Base-by-base conservation (phyloP, 1,140 invertebrate genomes). In the Saxidomus purpurata region DNA sequence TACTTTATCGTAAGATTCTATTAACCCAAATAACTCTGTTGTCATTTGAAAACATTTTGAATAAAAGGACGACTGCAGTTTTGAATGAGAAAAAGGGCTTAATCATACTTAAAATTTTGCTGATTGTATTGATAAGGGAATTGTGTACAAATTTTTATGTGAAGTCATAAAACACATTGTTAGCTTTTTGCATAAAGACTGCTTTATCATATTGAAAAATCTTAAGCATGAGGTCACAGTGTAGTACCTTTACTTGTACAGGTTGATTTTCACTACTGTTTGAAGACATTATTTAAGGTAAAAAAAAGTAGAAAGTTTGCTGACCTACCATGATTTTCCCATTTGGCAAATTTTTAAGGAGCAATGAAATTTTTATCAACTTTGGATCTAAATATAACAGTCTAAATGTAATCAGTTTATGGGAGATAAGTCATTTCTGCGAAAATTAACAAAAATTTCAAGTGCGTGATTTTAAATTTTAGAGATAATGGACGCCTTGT, bases 11-110 rank as follows among this genome's bases (percentile, higher is more conserved):
- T 13, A 52, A 79, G 47, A 25, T 80, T 82, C 80, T 63, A 38
- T 74, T 85, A 69, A 74, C 47, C 83, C 69, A 85, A 71, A 85
- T 85, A 36, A 22, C 47, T 85, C 9, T 38, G 83, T 85, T 74
- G 83, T 74, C 47, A 38, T 47, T 52, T 43, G 43, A n/a, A 28
- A 71, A 71, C 67, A 71, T 25, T 52, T 19, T 34, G 49, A 79
- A 52, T 31, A 34, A 55, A 79, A 31, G 74, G 43, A 77, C 25
- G 74, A 77, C 47, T 52, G 40, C 74, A 47, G 67, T 71, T 40
- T 43, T 40, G 34, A 71, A 71, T 71, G 67, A 40, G 38, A 71
- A 79, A 36, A 79, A 79, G 0, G 11, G 76, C 76, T 79, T 79
- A 79, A 79, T 79, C 76, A 79, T 79, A 36, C 76, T 52, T 36